phyloP scores from a whole-genome alignment of 2,113 vertebrate species.

The Neodon shergylaensis region DNA sequence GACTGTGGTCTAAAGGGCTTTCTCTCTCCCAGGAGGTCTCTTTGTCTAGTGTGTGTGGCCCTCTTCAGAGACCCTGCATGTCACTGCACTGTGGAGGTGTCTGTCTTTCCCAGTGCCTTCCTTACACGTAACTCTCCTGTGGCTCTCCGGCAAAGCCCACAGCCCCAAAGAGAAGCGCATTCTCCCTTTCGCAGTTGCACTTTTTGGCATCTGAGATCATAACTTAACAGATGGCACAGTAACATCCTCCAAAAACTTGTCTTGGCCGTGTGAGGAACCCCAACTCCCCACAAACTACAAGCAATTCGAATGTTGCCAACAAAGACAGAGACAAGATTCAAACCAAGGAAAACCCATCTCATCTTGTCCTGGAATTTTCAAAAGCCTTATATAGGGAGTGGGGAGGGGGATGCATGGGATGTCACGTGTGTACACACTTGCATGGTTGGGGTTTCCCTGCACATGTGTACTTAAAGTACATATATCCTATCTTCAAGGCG shows the following conservation, averaged over 20 bases:
- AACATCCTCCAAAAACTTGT: neutral
- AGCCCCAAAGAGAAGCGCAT: neutral
- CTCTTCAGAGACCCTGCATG: rapidly evolving
- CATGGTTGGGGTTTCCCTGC: neutral
- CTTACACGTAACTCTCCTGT: neutral
- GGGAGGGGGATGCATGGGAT: neutral
- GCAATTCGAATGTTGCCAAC: neutral
- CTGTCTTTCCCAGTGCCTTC: neutral
- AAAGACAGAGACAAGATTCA: neutral
- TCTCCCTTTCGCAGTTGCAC: too few relatives aligned
- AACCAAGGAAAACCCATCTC: neutral
- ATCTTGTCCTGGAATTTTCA: neutral
- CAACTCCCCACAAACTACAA: too few relatives aligned
- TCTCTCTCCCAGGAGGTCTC: neutral
- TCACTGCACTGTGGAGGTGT: neutral
- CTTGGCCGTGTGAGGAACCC: neutral
- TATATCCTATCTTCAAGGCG: neutral
- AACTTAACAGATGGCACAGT: rapidly evolving
- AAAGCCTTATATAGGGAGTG: neutral
- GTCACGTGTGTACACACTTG: neutral
- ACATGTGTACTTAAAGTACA: rapidly evolving
- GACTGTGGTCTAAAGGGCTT: neutral
- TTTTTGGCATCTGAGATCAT: neutral
- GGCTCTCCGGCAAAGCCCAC: neutral
- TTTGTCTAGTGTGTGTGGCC: too few relatives aligned